Conservation (phyloP, 2,797 vertebrate species). For the Gouania willdenowi region DNA sequence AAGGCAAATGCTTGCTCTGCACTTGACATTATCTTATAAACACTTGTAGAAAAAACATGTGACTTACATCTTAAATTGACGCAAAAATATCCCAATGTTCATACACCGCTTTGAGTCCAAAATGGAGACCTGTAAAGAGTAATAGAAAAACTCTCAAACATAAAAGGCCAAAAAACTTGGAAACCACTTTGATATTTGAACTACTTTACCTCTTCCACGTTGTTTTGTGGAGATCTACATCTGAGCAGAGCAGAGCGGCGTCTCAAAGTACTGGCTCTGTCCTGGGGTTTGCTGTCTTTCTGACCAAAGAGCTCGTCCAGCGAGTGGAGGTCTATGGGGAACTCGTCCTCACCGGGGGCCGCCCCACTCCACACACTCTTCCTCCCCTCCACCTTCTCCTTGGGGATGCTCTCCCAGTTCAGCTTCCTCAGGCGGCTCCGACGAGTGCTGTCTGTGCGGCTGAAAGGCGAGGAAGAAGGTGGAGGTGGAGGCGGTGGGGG, state of each 20-base stretch:
- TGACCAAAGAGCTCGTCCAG: slow-evolving; percentile 79
- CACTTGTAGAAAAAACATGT: not conserved
- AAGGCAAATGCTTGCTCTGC: too few species aligned
- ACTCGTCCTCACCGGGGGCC: slow-evolving; percentile 65
- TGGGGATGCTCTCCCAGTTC: slow-evolving; percentile 80
- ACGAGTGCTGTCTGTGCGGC: slow-evolving; percentile 41
- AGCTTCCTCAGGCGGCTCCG: slow-evolving; percentile 74
- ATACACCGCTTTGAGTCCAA: slow-evolving; percentile 82
- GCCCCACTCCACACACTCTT: slow-evolving; percentile 76
- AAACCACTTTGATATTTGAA: not conserved
- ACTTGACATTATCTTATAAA: too few species aligned
- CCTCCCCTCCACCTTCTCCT: slow-evolving; percentile 77
- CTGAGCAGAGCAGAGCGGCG: slow-evolving; percentile 50
- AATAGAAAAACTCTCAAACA: slow-evolving; percentile 2
- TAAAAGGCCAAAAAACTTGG: not conserved
- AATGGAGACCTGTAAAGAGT: slow-evolving; percentile 69
- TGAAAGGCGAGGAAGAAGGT: slow-evolving; percentile 23
- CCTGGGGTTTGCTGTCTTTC: slow-evolving; percentile 62
- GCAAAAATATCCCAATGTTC: slow-evolving; percentile 84
- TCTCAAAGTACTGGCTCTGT: slow-evolving; percentile 51
- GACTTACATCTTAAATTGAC: slow-evolving; percentile 81
- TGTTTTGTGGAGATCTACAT: slow-evolving; percentile 68
- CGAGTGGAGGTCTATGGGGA: slow-evolving; percentile 75
- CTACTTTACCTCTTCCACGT: slow-evolving; percentile 67
- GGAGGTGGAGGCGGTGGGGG: slow-evolving; percentile 11